phyloP scores from a whole-genome alignment of 2,888 invertebrate species.

The Zygaena filipendulae region DNA sequence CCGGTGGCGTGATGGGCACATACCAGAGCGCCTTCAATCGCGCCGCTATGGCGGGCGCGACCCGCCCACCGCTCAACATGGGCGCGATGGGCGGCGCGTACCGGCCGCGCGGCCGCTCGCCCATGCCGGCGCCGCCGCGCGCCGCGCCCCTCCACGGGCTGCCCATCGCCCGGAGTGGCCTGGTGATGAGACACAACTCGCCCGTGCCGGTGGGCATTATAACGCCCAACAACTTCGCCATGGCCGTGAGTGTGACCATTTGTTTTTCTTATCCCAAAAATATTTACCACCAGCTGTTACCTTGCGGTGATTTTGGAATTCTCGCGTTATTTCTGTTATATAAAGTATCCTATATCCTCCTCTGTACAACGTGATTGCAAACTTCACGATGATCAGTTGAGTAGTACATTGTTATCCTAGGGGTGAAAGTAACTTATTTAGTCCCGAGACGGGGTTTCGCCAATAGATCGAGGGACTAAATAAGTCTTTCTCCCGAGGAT shows the following conservation, averaged over 20 bases:
- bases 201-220: constrained; percentile 65
- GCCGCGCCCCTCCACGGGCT: constrained; percentile 28
- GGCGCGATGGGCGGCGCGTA: constrained; percentile 14
- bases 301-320: too few species aligned
- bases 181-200: constrained; percentile 70
- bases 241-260: constrained; percentile 66
- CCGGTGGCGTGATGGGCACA: constrained; percentile 35
- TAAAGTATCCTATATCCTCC: too few species aligned
- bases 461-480: too few species aligned
- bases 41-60: constrained; percentile 39
- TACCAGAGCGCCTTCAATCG: constrained; percentile 45
- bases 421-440: too few species aligned
- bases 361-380: too few species aligned
- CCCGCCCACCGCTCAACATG: constrained; percentile 16
- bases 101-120: constrained; percentile 38
- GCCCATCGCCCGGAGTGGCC: constrained; percentile 43
- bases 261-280: too few species aligned
- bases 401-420: too few species aligned
- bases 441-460: too few species aligned
- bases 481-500: too few species aligned
- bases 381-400: too few species aligned
- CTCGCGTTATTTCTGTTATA: too few species aligned
- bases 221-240: constrained; percentile 68
- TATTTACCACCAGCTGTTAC: too few species aligned
- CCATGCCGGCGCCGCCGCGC: constrained; percentile 25